Evolutionary conservation across 2,113 vertebrate genomes (phyloP).

Genomic region (Pungitius pungitius): DNA sequence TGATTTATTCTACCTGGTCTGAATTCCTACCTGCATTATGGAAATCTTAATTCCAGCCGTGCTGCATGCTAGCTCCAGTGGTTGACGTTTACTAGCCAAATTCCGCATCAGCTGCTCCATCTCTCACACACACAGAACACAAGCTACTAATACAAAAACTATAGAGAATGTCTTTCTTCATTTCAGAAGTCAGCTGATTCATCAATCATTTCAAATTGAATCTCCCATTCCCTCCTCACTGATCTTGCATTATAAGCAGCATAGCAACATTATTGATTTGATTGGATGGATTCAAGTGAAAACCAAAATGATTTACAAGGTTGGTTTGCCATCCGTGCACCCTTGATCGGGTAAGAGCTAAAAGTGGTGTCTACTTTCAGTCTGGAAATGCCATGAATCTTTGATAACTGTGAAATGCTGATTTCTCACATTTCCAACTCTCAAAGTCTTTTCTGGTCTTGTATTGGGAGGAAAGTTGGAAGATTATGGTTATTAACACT

Average conservation of each 20-base stretch:
- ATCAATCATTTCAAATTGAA: slow-evolving; percentile 19
- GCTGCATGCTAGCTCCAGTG: slow-evolving; percentile 49
- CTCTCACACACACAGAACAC: slow-evolving; percentile 7
- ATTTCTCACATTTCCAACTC: not conserved
- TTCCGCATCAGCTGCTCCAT: slow-evolving; percentile 38
- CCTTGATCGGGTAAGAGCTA: not conserved
- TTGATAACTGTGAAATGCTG: not conserved
- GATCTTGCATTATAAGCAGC: not conserved
- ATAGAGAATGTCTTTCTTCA: slow-evolving; percentile 12
- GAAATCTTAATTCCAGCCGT: slow-evolving; percentile 59
- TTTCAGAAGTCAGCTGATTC: slow-evolving; percentile 30
- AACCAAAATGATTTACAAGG: slow-evolving; percentile 19
- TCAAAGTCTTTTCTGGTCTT: not conserved
- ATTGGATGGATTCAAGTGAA: not conserved
- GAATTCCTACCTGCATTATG: slow-evolving; percentile 65
- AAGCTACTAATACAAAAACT: not conserved
- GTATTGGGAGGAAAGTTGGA: not conserved
- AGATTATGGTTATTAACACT: not conserved
- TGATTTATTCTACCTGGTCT: slow-evolving; percentile 71
- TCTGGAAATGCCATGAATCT: not conserved
- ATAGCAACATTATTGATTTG: slow-evolving; percentile 1
- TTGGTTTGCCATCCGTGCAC: not conserved
- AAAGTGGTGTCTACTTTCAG: slow-evolving; percentile 2
- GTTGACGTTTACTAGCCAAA: slow-evolving; percentile 33
- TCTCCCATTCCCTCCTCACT: slow-evolving; percentile 13